phyloP scores from a whole-genome alignment of 1,140 invertebrate genomes.

The Adoxophyes honmai region DNA sequence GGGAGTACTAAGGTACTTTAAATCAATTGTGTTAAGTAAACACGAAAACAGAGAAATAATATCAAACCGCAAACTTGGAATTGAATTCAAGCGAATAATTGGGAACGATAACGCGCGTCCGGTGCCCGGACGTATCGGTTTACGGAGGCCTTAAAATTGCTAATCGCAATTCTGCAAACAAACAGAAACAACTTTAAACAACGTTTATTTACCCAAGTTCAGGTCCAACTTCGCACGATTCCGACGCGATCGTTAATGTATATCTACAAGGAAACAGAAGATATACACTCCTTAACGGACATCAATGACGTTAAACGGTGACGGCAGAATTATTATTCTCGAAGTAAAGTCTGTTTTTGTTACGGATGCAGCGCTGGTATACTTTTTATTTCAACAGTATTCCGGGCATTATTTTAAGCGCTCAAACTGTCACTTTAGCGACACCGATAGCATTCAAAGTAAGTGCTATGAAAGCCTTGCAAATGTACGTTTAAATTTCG shows the following conservation, averaged over 20 bases:
- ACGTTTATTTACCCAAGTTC: conserved; percentile 4
- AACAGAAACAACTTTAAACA: conserved; percentile 10
- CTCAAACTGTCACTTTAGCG: conserved; percentile 4
- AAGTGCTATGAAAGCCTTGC: neutral
- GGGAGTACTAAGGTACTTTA: no score
- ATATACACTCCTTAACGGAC: no score
- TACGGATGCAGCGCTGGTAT: no score
- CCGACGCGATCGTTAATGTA: neutral
- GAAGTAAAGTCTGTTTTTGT: no score
- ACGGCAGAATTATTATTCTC: no score
- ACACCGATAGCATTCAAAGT: conserved; percentile 5
- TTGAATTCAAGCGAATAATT: neutral
- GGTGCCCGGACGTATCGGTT: neutral
- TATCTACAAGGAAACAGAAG: no score
- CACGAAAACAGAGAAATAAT: no score
- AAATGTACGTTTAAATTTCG: conserved; percentile 5
- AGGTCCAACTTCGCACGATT: neutral
- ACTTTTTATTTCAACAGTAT: neutral
- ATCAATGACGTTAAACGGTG: no score
- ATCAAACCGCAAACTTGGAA: neutral
- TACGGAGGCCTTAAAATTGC: neutral
- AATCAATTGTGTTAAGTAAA: no score
- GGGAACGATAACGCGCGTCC: neutral
- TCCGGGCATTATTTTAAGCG: neutral
- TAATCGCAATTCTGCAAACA: conserved; percentile 12